Percentiles rank a stretch among this genome's conserved stretches.
Evolutionary conservation across 2,797 vertebrate species (phyloP).

Genomic region (Diplodus sargus): DNA sequence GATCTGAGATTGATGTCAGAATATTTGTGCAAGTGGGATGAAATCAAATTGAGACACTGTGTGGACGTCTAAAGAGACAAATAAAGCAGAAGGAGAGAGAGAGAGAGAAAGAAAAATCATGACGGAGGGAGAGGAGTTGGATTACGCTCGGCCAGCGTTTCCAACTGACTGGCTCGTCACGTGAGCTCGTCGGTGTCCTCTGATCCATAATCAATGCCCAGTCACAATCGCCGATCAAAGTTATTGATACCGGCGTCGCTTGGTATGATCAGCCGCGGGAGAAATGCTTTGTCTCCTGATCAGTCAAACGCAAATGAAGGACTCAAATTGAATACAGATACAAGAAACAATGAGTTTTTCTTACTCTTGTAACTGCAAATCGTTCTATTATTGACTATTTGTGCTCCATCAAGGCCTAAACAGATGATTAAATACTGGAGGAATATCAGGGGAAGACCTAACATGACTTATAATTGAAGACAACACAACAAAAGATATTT

Average conservation of each 20-base stretch:
- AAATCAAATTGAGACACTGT: background rate
- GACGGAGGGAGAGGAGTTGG: constrained; percentile 41
- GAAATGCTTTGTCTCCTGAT: constrained; percentile 4
- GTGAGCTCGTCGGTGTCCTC: constrained; percentile 59
- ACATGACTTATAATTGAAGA: background rate
- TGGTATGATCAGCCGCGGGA: constrained; percentile 12
- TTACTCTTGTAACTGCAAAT: background rate
- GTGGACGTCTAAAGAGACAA: background rate
- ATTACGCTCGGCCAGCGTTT: constrained; percentile 66
- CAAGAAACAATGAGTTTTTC: background rate
- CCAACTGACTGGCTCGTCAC: constrained; percentile 61
- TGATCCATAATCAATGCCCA: constrained; percentile 78
- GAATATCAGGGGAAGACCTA: background rate
- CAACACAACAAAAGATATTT: background rate
- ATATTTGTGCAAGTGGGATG: background rate
- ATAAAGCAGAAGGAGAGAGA: background rate
- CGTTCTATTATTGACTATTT: background rate
- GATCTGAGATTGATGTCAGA: background rate
- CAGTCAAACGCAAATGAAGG: background rate
- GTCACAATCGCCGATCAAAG: constrained; percentile 73
- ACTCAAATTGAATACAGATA: background rate
- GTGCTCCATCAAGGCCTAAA: background rate
- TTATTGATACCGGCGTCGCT: constrained; percentile 65
- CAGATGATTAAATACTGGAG: background rate
- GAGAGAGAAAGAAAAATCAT: background rate